Base-by-base conservation (phyloP, 2,113 vertebrate genomes). In the Silurus glanis region DNA sequence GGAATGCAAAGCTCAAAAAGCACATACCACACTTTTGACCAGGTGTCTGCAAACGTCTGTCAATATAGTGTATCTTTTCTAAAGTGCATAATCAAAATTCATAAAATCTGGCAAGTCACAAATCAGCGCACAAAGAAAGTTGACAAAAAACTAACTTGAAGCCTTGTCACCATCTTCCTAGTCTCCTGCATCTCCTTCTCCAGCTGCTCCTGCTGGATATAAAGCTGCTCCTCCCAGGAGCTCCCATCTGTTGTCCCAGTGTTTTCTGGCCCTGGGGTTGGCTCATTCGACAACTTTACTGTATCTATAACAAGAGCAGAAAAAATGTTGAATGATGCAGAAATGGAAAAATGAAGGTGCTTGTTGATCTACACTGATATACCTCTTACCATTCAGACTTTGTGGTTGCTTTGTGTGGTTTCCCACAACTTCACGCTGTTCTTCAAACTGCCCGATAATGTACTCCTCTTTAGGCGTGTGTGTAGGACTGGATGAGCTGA, bases 181-280 rank as follows among this genome's bases (percentile, higher is more conserved):
- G 98, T 97, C 89, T 99, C 98, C 84, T 99, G 97, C 97, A 99
- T 98, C 88, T 99, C 98, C 92, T 96, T 99, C 87, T 98, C 97
- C 91, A 99, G 94, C 92, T 99, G 96, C 90, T 98, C 97, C 92
- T 99, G 98, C 88, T 99, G 97, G 72, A 96, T 95, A 90, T 97
- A 89, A 89, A 99, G 95, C 92, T 98, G 97, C 81, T 98, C 98
- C 90, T 98, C 97, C 98, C 98, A 99, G 85, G 97, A 95, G 82
- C 91, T 95, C 88, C 96, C 96, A 89, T 96, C 90, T 66, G 90
- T 95, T 4, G 91, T 91, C 12, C 84, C 93, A 86, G 93, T 84
- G 89, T 94, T 93, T 95, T 96, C 95, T 89, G 91, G 89, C 83
- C 94, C 47, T 83, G 92, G 61, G 89, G 93, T 55, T 91, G 95